phyloP scores from a whole-genome alignment of 2,888 invertebrate species.

The Cheiracanthium punctorium region DNA sequence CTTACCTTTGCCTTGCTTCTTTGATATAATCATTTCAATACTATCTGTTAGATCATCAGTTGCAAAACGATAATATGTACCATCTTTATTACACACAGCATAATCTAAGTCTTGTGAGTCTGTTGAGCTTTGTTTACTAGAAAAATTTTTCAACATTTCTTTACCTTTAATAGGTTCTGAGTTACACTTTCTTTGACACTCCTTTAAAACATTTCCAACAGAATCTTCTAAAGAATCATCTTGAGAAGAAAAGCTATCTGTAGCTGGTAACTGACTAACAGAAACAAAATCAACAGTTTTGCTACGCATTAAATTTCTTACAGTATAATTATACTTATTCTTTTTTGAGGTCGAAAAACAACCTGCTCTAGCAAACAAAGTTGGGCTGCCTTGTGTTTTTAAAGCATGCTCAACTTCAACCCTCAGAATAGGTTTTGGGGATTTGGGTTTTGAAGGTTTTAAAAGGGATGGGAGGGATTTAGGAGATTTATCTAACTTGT shows the following conservation, averaged over 20 bases:
- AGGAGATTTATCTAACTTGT: conserved; percentile 65
- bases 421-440: conserved; percentile 55
- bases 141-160: conserved; percentile 39
- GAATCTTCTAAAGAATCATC: conserved; percentile 71
- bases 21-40: conserved; percentile 69
- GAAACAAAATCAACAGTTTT: conserved; percentile 71
- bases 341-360: conserved; percentile 59
- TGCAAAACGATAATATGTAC: conserved; percentile 64
- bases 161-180: conserved; percentile 47
- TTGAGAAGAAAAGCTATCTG: conserved; percentile 71
- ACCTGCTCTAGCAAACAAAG: conserved; percentile 65
- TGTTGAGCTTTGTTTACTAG: conserved; percentile 46
- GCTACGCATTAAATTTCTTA: conserved; percentile 64
- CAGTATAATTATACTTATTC: conserved; percentile 49
- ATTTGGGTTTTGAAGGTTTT: conserved; percentile 48
- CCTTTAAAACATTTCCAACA: conserved; percentile 59
- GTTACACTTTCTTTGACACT: conserved; percentile 53
- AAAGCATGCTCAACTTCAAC: conserved; percentile 66
- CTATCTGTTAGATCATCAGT: conserved; percentile 67
- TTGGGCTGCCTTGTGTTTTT: conserved; percentile 65
- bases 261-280: conserved; percentile 69
- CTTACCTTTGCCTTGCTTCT: conserved; percentile 61
- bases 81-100: conserved; percentile 57
- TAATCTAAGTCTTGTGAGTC: conserved; percentile 66
- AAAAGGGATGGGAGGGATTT: conserved; percentile 38